Evolutionary conservation across 2,113 vertebrate genomes (phyloP).

Genomic region (Passer montanus): DNA sequence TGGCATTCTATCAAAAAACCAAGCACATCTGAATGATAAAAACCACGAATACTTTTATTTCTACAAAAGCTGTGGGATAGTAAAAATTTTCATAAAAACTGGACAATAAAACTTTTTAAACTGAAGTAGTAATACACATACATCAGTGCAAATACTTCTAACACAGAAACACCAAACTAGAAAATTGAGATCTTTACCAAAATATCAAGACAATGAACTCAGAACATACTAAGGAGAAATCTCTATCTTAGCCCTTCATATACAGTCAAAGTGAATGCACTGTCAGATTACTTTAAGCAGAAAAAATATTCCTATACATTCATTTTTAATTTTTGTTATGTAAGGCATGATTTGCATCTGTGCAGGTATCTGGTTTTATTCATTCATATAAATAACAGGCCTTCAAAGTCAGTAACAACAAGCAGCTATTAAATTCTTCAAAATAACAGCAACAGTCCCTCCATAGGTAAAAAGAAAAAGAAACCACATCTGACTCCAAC

Average conservation of each 20-base stretch:
- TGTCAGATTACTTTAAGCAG: neutral
- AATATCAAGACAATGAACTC: neutral
- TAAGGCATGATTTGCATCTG: neutral
- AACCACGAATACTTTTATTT: neutral
- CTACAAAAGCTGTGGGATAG: neutral
- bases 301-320: neutral
- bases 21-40: neutral
- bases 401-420: neutral
- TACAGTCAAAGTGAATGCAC: neutral
- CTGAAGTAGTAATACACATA: neutral
- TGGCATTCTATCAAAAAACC: conserved; percentile 85
- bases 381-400: neutral
- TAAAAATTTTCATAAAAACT: neutral
- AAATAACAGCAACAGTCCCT: neutral
- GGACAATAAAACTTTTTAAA: neutral
- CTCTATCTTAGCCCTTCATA: neutral
- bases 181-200: neutral
- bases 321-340: neutral
- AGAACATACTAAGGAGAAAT: neutral
- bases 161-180: neutral
- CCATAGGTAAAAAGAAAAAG: neutral
- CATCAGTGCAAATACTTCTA: neutral
- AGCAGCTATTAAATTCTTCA: neutral
- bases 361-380: neutral
- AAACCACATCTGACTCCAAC: neutral